These are phyloP conservation scores for Odontocerum albicorne DNA, from an alignment of 2,888 invertebrate genomes.

Conservation along the genomic window DNA sequence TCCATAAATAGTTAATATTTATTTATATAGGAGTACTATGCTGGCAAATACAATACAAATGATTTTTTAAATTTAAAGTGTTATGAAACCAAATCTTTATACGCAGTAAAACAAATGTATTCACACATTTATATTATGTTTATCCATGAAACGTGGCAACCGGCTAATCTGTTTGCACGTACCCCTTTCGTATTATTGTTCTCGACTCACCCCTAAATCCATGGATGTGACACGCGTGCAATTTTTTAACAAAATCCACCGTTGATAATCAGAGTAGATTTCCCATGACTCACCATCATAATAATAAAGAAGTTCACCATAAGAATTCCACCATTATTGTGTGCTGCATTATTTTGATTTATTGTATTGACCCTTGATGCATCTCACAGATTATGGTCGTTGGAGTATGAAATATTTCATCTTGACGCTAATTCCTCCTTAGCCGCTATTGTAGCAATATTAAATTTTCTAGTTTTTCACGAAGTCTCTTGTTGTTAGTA, in stretches of 20 bases:
- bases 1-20: too few species aligned
- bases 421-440: slow-evolving; percentile 18
- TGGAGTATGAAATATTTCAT: slow-evolving; percentile 24
- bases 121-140: too few species aligned
- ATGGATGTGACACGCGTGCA: slow-evolving; percentile 3
- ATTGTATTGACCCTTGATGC: slow-evolving; percentile 24
- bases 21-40: too few species aligned
- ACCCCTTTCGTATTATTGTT: too few species aligned
- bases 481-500: too few species aligned
- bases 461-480: too few species aligned
- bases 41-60: too few species aligned
- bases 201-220: not conserved
- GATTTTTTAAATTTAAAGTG: too few species aligned
- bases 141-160: too few species aligned
- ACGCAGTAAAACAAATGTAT: too few species aligned
- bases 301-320: not conserved
- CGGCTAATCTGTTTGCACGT: not conserved
- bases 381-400: slow-evolving; percentile 18
- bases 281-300: slow-evolving; percentile 6
- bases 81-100: too few species aligned
- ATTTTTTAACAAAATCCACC: slow-evolving; percentile 24
- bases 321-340: slow-evolving; percentile 8
- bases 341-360: slow-evolving; percentile 26
- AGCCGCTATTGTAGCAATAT: not conserved
- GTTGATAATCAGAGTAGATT: slow-evolving; percentile 20